Evolutionary conservation across 2,797 vertebrate genomes (phyloP), one percentile per base, ranked within the genome.

Genomic region (Poecilia velifera): DNA sequence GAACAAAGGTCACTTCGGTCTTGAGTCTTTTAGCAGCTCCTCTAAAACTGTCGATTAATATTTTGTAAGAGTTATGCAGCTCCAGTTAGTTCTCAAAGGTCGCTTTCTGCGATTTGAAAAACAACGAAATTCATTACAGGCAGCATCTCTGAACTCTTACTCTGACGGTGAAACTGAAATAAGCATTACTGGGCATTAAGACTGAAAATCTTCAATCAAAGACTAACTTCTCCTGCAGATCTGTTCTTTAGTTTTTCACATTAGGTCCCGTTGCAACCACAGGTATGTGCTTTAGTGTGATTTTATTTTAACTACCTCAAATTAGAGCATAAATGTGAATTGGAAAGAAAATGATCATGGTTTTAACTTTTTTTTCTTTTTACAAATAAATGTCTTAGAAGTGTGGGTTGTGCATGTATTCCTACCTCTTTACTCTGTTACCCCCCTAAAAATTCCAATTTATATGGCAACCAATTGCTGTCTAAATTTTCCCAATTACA

Each of bases 21-120:
- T 73, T 28, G 82, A 76, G 18, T 74, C 47, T 78, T 86, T 81
- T 34, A 81, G 74, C 72, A 82, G 73, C 79, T 77, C 13, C 57
- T 46, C 51, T 72, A 12, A 80, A 77, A 76, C 68, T 5, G 31
- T 57, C 62, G 49, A 77, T 77, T 81, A 18, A 43, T 76, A 36
- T 49, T 4, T 72, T 39, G 51, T 74, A 64, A 55, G 14, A 57
- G 22, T 20, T 10, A 25, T 14, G 41, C 13, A 47, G 28, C 49
- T 62, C 76, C 47, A 81, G 76, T 53, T 0, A 73, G 80, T 12
- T 10, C 3, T 25, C 36, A 4, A 73, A 55, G 62, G 39, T 31
- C 3, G 0, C 25, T 28, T 45, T 43, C 39, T 28, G 39, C 25
- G 45, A n/a, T 45, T 43, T 71, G 68, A 45, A 45, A 45, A 45